Percentiles rank a stretch among this genome's conserved stretches.
phyloP scores from a whole-genome alignment of 2,888 invertebrate genomes.

The Malachius bipustulatus region DNA sequence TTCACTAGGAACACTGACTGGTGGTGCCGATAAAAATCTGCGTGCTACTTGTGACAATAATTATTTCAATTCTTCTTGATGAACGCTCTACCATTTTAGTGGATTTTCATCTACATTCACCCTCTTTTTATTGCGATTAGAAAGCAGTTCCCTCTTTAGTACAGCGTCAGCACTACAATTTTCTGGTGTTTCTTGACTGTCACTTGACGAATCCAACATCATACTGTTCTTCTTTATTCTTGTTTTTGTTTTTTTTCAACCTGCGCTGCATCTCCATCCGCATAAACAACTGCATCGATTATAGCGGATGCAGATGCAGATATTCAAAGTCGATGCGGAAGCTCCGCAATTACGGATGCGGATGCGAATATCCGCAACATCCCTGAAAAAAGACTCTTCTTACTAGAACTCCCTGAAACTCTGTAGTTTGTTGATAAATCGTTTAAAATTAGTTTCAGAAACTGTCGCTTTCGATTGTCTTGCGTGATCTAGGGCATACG shows the following conservation, averaged over 20 bases:
- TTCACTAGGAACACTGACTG: too few species aligned
- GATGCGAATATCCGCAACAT: constrained; percentile 2
- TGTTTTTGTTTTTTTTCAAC: background rate
- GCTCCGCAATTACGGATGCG: constrained; percentile 3
- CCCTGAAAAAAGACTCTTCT: too few species aligned
- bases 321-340: constrained; percentile 3
- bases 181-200: constrained; percentile 2
- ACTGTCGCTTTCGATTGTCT: too few species aligned
- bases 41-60: too few species aligned
- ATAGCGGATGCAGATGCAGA: constrained; percentile 3
- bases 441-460: too few species aligned
- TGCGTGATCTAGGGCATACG: too few species aligned
- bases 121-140: constrained; percentile 1
- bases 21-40: too few species aligned
- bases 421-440: too few species aligned
- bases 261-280: constrained; percentile 2
- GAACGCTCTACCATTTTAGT: constrained; percentile 1
- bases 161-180: constrained; percentile 1
- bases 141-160: background rate
- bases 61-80: background rate
- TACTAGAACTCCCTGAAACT: too few species aligned
- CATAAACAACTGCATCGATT: constrained; percentile 1
- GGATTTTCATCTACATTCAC: constrained; percentile 2
- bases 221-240: background rate
- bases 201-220: constrained; percentile 3